Conservation (phyloP, 2,797 vertebrate species). For the Rachycentron canadum region DNA sequence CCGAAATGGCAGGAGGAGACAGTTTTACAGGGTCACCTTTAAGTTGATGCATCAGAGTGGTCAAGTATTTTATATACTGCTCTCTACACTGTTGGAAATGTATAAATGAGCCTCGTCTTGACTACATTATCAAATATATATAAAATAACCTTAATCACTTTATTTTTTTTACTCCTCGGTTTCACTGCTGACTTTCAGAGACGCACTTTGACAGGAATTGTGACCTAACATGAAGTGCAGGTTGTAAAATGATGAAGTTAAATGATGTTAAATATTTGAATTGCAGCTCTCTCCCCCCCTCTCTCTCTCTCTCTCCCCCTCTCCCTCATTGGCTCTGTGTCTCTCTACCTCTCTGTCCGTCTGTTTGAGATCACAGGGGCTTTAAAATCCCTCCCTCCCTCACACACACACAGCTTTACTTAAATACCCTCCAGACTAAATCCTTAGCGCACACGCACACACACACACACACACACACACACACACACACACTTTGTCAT, state of each 20-base stretch:
- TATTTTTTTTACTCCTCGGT: too few species aligned
- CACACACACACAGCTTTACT: conserved; percentile 18
- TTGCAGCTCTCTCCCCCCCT: not conserved
- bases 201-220: not conserved
- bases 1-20: too few species aligned
- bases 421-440: conserved; percentile 42
- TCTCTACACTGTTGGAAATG: too few species aligned
- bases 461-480: conserved; percentile 13
- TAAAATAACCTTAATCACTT: too few species aligned
- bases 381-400: not conserved
- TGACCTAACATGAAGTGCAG: too few species aligned
- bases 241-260: not conserved
- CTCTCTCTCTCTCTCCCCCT: not conserved
- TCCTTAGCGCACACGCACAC: conserved; percentile 24
- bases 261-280: not conserved
- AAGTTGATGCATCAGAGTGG: too few species aligned
- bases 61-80: too few species aligned
- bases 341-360: not conserved
- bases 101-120: too few species aligned
- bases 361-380: conserved; percentile 13
- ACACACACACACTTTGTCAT: conserved; percentile 16
- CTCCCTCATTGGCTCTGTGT: not conserved
- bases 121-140: too few species aligned
- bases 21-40: too few species aligned
- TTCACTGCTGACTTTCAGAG: too few species aligned